Conservation (phyloP, 2,113 vertebrate species). For the Oreochromis aureus region DNA sequence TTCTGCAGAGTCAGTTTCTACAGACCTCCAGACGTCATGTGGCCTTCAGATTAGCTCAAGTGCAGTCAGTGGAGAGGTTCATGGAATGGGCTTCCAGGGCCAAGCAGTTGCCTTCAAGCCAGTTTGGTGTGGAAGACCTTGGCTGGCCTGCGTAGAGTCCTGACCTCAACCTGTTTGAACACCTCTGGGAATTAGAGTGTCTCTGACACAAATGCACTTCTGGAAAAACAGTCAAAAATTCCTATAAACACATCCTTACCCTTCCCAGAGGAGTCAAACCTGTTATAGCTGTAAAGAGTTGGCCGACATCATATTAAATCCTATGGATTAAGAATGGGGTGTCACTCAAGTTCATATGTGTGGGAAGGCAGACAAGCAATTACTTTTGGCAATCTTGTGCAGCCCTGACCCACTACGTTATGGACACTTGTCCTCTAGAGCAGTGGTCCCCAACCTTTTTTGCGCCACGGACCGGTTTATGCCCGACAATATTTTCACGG, state of each 20-base stretch:
- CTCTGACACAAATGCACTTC: not conserved
- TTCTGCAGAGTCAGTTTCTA: not conserved
- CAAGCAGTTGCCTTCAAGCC: not conserved
- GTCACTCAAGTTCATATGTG: not conserved
- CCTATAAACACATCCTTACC: not conserved
- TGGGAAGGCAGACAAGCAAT: not conserved
- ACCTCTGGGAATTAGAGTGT: not conserved
- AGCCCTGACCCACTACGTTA: not conserved
- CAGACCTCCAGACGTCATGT: not conserved
- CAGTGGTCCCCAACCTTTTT: too few species aligned
- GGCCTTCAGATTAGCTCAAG: not conserved
- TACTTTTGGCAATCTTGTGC: not conserved
- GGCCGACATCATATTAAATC: not conserved
- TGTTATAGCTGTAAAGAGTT: not conserved
- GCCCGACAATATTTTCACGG: too few species aligned
- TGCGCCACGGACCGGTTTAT: too few species aligned
- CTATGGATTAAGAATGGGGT: not conserved
- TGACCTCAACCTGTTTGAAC: not conserved
- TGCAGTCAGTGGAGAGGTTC: not conserved
- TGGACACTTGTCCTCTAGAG: not conserved
- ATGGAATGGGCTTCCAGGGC: not conserved
- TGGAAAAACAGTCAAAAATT: not conserved
- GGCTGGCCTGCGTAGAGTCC: not conserved
- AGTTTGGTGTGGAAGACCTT: not conserved
- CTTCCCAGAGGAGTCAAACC: not conserved